phyloP scores from a whole-genome alignment of 2,113 vertebrate species.

The Aspidoscelis tigris region DNA sequence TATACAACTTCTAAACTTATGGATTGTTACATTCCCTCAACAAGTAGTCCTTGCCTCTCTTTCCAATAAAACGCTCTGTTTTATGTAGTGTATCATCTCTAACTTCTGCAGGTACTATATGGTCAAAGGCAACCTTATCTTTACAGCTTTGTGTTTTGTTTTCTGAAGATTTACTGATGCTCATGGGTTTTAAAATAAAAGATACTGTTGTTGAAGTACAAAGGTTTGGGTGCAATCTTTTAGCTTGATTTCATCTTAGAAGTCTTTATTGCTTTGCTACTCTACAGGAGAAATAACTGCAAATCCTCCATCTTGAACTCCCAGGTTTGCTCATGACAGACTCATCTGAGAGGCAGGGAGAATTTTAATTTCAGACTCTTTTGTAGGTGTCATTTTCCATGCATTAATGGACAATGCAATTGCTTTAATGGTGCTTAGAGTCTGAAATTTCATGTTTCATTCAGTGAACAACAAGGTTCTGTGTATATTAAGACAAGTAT shows the following conservation, averaged over 20 bases:
- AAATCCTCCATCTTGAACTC: not conserved
- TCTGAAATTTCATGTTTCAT: not conserved
- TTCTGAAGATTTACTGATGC: not conserved
- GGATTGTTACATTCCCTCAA: not conserved
- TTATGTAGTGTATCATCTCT: conserved; percentile 13
- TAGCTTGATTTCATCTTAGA: not conserved
- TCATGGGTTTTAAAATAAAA: fast-evolving
- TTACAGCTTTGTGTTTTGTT: not conserved
- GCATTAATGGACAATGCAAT: not conserved
- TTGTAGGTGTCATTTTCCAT: not conserved
- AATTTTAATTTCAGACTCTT: not conserved
- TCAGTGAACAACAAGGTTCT: not conserved
- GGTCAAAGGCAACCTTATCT: not conserved
- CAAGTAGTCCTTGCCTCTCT: conserved; percentile 7
- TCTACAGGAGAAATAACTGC: not conserved
- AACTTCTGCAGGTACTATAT: not conserved
- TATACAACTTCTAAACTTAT: conserved; percentile 33
- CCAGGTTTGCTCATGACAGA: not conserved
- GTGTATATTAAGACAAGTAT: not conserved
- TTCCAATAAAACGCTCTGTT: conserved; percentile 21
- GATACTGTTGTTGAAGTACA: not conserved
- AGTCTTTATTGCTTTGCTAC: not conserved
- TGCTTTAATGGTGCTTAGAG: not conserved
- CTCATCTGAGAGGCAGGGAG: not conserved
- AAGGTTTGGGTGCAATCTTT: not conserved